Evolutionary conservation across 2,113 vertebrate species (phyloP), one percentile per base, ranked within the genome.

Genomic region (Thalassarche chlororhynchos): DNA sequence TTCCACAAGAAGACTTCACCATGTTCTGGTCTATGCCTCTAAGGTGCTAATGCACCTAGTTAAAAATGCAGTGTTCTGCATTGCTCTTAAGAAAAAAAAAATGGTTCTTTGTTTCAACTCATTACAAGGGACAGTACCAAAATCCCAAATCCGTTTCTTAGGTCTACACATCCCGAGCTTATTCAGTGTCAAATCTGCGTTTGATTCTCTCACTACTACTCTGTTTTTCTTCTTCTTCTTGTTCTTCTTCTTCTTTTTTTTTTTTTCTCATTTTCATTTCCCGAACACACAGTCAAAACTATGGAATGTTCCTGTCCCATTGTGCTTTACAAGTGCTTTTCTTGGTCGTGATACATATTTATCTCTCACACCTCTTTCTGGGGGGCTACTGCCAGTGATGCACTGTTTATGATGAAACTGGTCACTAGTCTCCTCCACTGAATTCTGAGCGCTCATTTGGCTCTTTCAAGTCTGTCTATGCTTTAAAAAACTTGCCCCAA

Each of bases 101-200:
- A 38, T 17, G 10, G 2, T 62, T 87, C 28, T 57, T 61, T 64
- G 5, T 72, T 80, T 91, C 7, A 55, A 12, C 42, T 60, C 9
- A 40, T 81, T 51, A 74, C 16, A 19, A 65, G 9, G 17, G 42
- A 26, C 9, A 32, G 9, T 77, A 34, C 13, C 17, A 89, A 84
- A 54, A 42, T 5, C 2, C 13, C 5, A 61, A 70, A 62, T 21
- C 7, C 20, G 2, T 29, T 93, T 66, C 40, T 81, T 44, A 81
- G 17, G 31, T 74, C 26, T 47, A 51, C 52, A 40, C 5, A 47
- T 4, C 4, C 23, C 0, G 0, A 44, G 12, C 9, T 74, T 87
- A n/a, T 52, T 87, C n/a, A 40, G 5, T n/a, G 40, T 55, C 29
- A 84, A 84, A 68, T 84, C 38, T 76, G 7, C 76, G 14, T 57